These are phyloP conservation scores for Hippocampus guttulatus DNA, from an alignment of 2,113 vertebrate genomes.

Conservation along the genomic window DNA sequence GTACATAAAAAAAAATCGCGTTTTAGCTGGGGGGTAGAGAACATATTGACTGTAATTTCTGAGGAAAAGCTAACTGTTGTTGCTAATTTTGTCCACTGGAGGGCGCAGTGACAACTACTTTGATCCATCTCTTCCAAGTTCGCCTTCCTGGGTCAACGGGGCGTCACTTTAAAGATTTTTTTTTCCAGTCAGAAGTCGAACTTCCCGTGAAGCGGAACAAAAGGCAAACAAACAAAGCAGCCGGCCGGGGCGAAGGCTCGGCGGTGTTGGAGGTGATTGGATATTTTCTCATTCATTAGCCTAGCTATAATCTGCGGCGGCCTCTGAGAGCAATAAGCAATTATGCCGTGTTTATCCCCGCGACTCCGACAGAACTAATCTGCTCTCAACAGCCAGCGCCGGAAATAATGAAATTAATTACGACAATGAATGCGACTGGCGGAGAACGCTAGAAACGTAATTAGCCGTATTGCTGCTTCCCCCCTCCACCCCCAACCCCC, in stretches of 20 bases:
- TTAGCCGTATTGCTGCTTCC: constrained; percentile 51
- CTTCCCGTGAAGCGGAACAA: constrained; percentile 5
- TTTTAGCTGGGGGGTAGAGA: too few relatives aligned
- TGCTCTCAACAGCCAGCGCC: constrained; percentile 64
- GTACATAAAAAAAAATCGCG: too few relatives aligned
- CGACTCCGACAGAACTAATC: constrained; percentile 61
- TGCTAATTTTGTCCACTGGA: too few relatives aligned
- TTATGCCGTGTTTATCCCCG: constrained; percentile 64
- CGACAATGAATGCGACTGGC: constrained; percentile 60
- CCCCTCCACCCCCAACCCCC: neutral
- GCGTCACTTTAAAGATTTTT: constrained; percentile 1
- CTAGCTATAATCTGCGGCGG: constrained; percentile 57
- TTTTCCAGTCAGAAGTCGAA: neutral
- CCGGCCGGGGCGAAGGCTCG: constrained; percentile 5
- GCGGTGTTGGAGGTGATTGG: constrained; percentile 58
- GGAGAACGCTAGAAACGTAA: constrained; percentile 69
- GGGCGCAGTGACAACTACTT: neutral
- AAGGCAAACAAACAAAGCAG: constrained; percentile 15
- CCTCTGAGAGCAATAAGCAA: constrained; percentile 63
- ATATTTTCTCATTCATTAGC: constrained; percentile 58
- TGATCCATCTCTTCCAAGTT: neutral
- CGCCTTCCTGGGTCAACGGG: neutral
- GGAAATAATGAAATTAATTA: constrained; percentile 75
- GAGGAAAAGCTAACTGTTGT: too few relatives aligned
- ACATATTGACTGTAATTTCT: too few relatives aligned